phyloP scores from a whole-genome alignment of 2,113 vertebrate species.

The Trogon surrucura region DNA sequence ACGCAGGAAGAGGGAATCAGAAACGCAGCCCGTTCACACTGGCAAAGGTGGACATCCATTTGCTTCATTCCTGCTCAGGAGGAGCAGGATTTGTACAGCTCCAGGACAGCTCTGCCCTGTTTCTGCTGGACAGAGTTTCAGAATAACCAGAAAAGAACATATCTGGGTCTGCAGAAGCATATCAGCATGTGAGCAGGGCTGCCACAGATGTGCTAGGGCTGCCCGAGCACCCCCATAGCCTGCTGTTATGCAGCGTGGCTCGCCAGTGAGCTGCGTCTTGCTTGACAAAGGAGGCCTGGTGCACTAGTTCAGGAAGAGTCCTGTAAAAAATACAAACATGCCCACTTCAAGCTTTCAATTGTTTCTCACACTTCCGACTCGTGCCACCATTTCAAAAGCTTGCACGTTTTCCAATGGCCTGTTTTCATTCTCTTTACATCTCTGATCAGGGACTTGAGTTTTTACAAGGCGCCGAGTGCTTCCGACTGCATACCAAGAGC shows the following conservation, averaged over 20 bases:
- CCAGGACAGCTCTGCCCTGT: neutral
- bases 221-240: neutral
- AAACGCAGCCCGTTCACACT: neutral
- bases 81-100: neutral
- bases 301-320: neutral
- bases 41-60: neutral
- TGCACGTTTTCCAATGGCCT: neutral
- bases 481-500: neutral
- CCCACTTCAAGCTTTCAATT: neutral
- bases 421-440: neutral
- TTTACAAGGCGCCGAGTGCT: neutral
- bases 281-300: neutral
- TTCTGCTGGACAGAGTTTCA: neutral
- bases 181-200: neutral
- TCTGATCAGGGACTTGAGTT: neutral
- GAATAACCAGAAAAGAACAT: neutral
- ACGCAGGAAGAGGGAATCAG: neutral
- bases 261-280: neutral
- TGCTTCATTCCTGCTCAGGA: neutral
- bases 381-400: fast-evolving
- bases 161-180: neutral
- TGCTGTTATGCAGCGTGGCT: fast-evolving
- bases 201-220: neutral
- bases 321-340: neutral
- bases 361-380: neutral